A percentile compares a stretch with the other conserved stretches of the same genome.
Conservation (phyloP, 2,113 vertebrate species). For the Lucifuga dentata region DNA sequence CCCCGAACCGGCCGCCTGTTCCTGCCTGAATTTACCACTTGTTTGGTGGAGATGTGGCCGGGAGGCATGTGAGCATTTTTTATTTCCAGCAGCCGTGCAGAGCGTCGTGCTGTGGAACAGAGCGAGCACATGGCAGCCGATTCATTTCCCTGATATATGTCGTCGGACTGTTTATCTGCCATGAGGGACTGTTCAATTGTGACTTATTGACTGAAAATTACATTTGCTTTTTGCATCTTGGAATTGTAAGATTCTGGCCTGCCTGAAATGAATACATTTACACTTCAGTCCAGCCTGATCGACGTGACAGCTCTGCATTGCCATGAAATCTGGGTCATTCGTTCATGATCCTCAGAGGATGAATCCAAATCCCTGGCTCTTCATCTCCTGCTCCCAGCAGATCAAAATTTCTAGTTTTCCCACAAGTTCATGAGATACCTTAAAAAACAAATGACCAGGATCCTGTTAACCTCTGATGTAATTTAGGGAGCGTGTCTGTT, state of each 20-base stretch:
- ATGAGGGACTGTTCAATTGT: background rate
- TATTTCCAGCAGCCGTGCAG: constrained; percentile 23
- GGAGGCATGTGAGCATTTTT: constrained; percentile 58
- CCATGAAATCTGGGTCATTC: too few relatives aligned
- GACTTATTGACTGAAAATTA: constrained; percentile 8
- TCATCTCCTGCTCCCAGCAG: too few relatives aligned
- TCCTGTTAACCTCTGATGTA: too few relatives aligned
- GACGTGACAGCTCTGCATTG: too few relatives aligned
- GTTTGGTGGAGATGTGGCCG: constrained; percentile 56
- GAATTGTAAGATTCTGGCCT: background rate
- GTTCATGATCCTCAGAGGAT: too few relatives aligned
- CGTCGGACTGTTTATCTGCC: constrained; percentile 7
- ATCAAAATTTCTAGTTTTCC: too few relatives aligned
- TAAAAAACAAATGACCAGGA: too few relatives aligned
- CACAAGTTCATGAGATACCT: too few relatives aligned
- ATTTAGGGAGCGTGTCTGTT: too few relatives aligned
- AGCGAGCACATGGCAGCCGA: constrained; percentile 4
- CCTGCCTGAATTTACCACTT: constrained; percentile 77
- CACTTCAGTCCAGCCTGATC: too few relatives aligned
- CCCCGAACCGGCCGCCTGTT: constrained; percentile 68
- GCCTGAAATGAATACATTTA: too few relatives aligned
- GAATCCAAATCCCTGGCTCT: too few relatives aligned
- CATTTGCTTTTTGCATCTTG: background rate
- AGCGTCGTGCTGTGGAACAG: constrained; percentile 13
- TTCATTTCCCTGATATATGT: constrained; percentile 20